These are phyloP conservation scores for Kryptolebias ocellatus DNA, from an alignment of 2,797 vertebrate genomes.

Conservation along the genomic window DNA sequence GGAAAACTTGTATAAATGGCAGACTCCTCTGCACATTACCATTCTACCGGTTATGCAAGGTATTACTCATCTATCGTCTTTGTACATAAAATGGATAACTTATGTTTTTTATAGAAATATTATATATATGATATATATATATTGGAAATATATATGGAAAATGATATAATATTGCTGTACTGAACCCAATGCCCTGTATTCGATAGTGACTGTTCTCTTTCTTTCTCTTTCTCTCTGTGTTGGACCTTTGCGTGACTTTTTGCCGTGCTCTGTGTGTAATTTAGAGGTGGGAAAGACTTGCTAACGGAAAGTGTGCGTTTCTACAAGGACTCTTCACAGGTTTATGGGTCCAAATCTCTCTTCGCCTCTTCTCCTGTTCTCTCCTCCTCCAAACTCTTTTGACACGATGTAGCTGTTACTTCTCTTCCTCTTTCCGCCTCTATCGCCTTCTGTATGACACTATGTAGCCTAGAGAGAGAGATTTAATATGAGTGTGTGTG, in stretches of 20 bases:
- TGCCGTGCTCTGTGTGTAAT: conserved; percentile 74
- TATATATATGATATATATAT: conserved; percentile 78
- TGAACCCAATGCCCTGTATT: conserved; percentile 84
- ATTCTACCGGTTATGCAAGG: conserved; percentile 86
- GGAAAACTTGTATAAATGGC: conserved; percentile 76
- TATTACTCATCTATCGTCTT: conserved; percentile 82
- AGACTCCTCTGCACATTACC: conserved; percentile 76
- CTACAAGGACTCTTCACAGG: conserved; percentile 76
- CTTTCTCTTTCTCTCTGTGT: conserved; percentile 74
- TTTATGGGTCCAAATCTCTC: conserved; percentile 80
- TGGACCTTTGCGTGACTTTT: conserved; percentile 76
- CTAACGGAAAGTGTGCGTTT: conserved; percentile 54
- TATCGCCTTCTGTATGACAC: conserved; percentile 76
- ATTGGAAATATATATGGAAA: conserved; percentile 84
- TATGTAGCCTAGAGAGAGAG: conserved; percentile 77
- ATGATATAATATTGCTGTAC: conserved; percentile 84
- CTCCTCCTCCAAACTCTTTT: conserved; percentile 45
- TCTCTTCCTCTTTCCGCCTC: conserved; percentile 65
- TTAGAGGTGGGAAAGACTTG: conserved; percentile 63
- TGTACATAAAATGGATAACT: conserved; percentile 86
- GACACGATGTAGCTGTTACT: conserved; percentile 77
- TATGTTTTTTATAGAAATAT: conserved; percentile 87
- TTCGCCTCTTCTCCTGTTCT: conserved; percentile 57
- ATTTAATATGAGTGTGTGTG: conserved; percentile 64
- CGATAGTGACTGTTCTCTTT: conserved; percentile 83